A percentile compares a stretch with the other conserved stretches of the same genome.
Evolutionary conservation across 2,113 vertebrate species (phyloP).

Genomic region (Misgurnus mizolepis): DNA sequence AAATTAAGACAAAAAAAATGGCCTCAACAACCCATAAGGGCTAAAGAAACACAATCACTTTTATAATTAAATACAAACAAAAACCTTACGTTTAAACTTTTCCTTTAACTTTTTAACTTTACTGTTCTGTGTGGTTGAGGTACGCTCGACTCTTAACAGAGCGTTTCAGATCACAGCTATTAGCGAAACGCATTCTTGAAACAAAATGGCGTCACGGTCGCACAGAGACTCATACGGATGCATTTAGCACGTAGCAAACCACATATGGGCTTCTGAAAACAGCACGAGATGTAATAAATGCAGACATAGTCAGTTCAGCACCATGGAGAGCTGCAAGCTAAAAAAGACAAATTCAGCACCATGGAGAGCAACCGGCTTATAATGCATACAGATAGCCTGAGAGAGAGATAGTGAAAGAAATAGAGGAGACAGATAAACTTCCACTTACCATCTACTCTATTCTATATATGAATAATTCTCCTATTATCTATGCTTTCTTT

Average conservation of each 20-base stretch:
- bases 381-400: constrained; percentile 19
- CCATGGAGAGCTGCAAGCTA: constrained; percentile 35
- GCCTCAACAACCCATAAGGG: no score
- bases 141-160: background rate
- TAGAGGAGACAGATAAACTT: no score
- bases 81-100: background rate
- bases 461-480: no score
- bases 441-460: no score
- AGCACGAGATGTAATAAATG: constrained; percentile 17
- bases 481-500: no score
- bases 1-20: no score
- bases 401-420: background rate
- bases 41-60: background rate
- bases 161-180: background rate
- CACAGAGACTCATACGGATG: background rate
- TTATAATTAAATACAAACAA: background rate
- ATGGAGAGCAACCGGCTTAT: constrained; percentile 14
- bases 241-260: background rate
- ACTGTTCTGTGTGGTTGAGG: background rate
- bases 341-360: constrained; percentile 25
- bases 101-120: background rate
- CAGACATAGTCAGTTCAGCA: constrained; percentile 26
- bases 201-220: background rate
- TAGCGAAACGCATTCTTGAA: background rate
- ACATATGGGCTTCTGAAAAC: constrained; percentile 4